A percentile compares a stretch with the other conserved stretches of the same genome.
These are phyloP conservation scores for Cenopis cana DNA, from an alignment of 2,888 invertebrate genomes.

Conservation along the genomic window DNA sequence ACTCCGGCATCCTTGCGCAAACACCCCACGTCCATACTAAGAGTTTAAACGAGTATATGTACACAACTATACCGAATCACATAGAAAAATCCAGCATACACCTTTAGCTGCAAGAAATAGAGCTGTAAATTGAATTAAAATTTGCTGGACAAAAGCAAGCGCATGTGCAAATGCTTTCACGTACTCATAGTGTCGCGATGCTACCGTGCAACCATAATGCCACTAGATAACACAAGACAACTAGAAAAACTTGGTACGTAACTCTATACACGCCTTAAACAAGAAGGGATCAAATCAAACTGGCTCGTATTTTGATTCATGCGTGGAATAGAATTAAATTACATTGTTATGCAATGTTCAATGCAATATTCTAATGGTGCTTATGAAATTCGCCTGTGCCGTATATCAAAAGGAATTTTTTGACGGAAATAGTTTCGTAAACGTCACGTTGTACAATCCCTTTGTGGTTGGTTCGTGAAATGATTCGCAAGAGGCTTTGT, in stretches of 20 bases:
- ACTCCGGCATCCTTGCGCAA: constrained; percentile 66
- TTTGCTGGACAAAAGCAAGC: constrained; percentile 40
- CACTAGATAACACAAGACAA: constrained; percentile 62
- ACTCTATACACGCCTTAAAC: constrained; percentile 39
- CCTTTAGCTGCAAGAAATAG: constrained; percentile 30
- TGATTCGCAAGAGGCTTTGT: constrained; percentile 14
- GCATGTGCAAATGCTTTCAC: constrained; percentile 53
- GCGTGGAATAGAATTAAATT: constrained; percentile 51
- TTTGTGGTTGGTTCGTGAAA: constrained; percentile 12
- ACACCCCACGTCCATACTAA: constrained; percentile 58
- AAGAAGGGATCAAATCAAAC: constrained; percentile 47
- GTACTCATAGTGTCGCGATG: constrained; percentile 62
- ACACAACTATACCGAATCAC: constrained; percentile 32
- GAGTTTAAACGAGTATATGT: constrained; percentile 52
- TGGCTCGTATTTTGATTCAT: constrained; percentile 56
- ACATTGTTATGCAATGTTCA: constrained; percentile 48
- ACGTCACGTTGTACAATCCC: constrained; percentile 24
- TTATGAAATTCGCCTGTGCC: constrained; percentile 30
- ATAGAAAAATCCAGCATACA: constrained; percentile 18
- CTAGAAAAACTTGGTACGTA: constrained; percentile 49
- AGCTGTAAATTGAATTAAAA: constrained; percentile 39
- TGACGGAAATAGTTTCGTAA: constrained; percentile 31
- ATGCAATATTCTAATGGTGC: constrained; percentile 41
- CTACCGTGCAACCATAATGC: constrained; percentile 62
- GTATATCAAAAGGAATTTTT: constrained; percentile 34